Base-by-base conservation (phyloP, 2,888 invertebrate species). In the Mechanitis messenoides region DNA sequence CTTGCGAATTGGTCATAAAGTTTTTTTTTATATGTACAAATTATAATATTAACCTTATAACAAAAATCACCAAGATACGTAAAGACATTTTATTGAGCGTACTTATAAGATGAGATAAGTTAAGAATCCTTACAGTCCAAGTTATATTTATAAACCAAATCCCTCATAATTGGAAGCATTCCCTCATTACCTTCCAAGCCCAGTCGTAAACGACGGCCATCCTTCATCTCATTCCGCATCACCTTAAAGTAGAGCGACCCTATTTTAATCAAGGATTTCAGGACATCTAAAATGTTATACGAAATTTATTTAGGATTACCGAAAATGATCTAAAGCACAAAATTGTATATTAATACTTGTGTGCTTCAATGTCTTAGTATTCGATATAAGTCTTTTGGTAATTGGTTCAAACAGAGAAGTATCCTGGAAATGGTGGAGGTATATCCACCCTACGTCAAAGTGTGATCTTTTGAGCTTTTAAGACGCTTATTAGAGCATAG, bases 391-490 rank as follows among this genome's bases (percentile, higher is more conserved):
- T 9, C 42, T 9, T 7, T 11, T 7, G 11, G 3, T 9, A 42
- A 9, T 5, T 11, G 9, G 6, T 42, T 11, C 11, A 5, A 50
- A 50, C 11, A 11, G 31, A 7, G 50, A 31, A 5, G 9, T 9
- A 50, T 50, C 50, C 50, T 6, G 50, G 7, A 50, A 50, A 31
- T 50, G 7, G 6, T 6, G 7, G 11, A 7, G 5, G 50, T 2
- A 50, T 28, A 31, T 50, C 7, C 1, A 31, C 50, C 50, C 50
- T 50, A 59, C 28, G 45, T 55, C 53, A 59, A 59, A 33, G 65
- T 62, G 64, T 63, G 64, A 68, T 66, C 68, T 64, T 62, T 66
- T 66, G 61, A 68, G 64, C 66, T 59, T 56, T 64, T 65, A 60
- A 61, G 56, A 53, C 59, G 57, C 58, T 66, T 66, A 68, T 68